These are phyloP conservation scores for Leptocoma aspasia DNA, from an alignment of 2,113 vertebrate species.

Conservation along the genomic window DNA sequence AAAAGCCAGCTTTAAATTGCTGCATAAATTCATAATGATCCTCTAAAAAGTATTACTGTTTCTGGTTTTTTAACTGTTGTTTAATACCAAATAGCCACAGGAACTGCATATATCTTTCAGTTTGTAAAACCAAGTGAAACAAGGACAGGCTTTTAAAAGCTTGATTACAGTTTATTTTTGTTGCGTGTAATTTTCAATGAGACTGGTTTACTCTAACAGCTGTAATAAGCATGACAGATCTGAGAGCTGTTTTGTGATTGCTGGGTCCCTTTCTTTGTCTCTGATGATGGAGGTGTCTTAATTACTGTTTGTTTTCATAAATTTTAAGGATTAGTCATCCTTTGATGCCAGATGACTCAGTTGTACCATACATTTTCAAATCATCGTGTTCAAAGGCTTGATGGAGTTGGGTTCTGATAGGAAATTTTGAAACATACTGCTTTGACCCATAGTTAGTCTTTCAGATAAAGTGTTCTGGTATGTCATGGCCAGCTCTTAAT, in stretches of 20 bases:
- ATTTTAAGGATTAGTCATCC: conserved; percentile 53
- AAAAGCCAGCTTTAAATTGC: neutral
- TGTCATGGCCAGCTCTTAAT: neutral
- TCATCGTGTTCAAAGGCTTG: neutral
- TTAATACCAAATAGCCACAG: neutral
- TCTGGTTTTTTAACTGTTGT: neutral
- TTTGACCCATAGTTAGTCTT: conserved; percentile 1
- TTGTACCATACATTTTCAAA: conserved; percentile 20
- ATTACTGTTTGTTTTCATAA: conserved; percentile 62
- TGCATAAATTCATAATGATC: neutral
- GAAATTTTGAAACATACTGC: conserved; percentile 4
- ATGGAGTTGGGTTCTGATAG: neutral
- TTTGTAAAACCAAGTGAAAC: neutral
- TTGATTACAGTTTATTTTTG: conserved; percentile 60
- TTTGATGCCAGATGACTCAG: conserved; percentile 60
- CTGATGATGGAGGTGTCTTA: conserved; percentile 46
- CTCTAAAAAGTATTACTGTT: neutral
- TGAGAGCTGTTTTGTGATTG: conserved; percentile 38
- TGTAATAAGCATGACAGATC: conserved; percentile 20
- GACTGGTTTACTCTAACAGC: conserved; percentile 10
- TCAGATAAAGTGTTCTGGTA: neutral
- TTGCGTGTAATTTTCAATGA: neutral
- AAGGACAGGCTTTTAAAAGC: neutral
- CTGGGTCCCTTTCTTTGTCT: conserved; percentile 38
- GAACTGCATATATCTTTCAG: neutral